phyloP scores from a whole-genome alignment of 2,888 invertebrate genomes.

The Cotesia congregata region DNA sequence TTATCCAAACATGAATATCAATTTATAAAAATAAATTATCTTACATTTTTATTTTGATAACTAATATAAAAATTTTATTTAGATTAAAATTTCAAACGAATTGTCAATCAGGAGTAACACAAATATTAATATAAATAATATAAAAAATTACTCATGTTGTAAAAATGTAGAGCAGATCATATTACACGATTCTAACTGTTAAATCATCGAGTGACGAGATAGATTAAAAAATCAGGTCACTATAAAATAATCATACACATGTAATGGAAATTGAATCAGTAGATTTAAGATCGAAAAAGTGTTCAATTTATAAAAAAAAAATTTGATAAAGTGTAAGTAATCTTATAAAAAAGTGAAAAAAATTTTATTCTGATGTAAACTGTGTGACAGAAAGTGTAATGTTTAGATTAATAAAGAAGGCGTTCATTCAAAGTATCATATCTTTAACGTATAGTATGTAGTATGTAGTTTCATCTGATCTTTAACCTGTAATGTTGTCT shows the following conservation, averaged over 20 bases:
- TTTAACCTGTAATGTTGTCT: background rate
- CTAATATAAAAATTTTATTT: too few relatives aligned
- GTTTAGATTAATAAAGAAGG: background rate
- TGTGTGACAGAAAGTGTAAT: background rate
- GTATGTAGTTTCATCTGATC: background rate
- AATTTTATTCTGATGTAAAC: background rate
- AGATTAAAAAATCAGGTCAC: background rate
- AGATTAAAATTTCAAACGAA: too few relatives aligned
- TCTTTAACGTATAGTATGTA: background rate
- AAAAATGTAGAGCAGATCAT: background rate
- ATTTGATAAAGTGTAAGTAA: background rate
- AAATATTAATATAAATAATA: background rate
- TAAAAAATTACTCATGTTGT: background rate
- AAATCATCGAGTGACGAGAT: background rate
- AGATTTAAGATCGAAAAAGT: background rate
- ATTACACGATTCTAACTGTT: background rate
- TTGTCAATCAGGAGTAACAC: background rate
- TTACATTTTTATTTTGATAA: too few relatives aligned
- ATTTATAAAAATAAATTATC: background rate
- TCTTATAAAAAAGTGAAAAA: background rate
- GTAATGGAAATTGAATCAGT: background rate
- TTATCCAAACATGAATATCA: slow-evolving; percentile 12
- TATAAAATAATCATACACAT: background rate
- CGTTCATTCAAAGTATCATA: background rate
- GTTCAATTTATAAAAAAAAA: background rate